A percentile compares a stretch with the other conserved stretches of the same genome.
phyloP scores from a whole-genome alignment of 1,140 invertebrate species.

The Achatina immaculata region DNA sequence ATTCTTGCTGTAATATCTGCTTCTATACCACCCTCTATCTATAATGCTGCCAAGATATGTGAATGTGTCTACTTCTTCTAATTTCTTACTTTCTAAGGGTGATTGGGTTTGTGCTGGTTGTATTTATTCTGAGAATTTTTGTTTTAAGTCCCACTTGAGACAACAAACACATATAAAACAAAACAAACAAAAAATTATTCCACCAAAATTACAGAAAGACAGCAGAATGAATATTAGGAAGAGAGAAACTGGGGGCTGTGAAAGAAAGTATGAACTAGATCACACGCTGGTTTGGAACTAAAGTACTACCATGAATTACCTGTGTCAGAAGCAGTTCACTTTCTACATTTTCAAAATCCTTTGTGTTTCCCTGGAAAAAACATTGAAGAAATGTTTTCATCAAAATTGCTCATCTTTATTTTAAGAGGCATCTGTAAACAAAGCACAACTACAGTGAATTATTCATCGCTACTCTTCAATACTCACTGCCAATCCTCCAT shows the following conservation, averaged over 20 bases:
- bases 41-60: too few relatives aligned
- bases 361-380: conserved; percentile 20
- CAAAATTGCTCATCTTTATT: neutral
- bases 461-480: neutral
- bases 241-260: neutral
- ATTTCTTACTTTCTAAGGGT: too few relatives aligned
- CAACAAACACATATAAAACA: too few relatives aligned
- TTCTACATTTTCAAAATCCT: conserved; percentile 27
- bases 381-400: neutral
- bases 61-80: too few relatives aligned
- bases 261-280: neutral
- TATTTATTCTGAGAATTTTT: too few relatives aligned
- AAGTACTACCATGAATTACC: neutral
- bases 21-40: too few relatives aligned
- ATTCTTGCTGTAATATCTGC: too few relatives aligned
- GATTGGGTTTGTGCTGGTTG: too few relatives aligned
- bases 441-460: neutral
- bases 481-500: neutral
- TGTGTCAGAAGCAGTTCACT: conserved; percentile 21
- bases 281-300: too few relatives aligned
- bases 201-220: too few relatives aligned
- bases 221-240: neutral
- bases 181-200: too few relatives aligned
- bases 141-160: too few relatives aligned
- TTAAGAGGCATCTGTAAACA: neutral